Conservation (phyloP, 1,140 invertebrate genomes). For the Pteromalus puparum region DNA sequence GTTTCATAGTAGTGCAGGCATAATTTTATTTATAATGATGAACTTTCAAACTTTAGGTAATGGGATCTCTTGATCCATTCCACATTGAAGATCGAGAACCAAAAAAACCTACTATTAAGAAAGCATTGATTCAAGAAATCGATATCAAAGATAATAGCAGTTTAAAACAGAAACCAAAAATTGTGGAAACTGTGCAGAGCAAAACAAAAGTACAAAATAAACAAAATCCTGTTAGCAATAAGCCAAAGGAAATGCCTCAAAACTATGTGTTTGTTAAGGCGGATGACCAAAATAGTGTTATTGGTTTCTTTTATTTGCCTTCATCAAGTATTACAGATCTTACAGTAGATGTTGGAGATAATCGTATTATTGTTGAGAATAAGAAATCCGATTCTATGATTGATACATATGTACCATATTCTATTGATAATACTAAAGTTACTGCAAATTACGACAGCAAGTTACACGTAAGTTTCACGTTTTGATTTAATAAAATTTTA, state of each 20-base stretch:
- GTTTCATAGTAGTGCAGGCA: not conserved
- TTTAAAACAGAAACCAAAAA: constrained; percentile 59
- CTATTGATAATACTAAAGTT: constrained; percentile 77
- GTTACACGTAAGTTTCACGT: constrained; percentile 74
- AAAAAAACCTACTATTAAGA: constrained; percentile 69
- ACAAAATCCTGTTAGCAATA: not conserved
- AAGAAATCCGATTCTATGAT: constrained; percentile 77
- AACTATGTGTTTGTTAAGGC: constrained; percentile 47
- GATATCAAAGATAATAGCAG: constrained; percentile 59
- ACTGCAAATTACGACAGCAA: constrained; percentile 80
- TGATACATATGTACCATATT: constrained; percentile 82
- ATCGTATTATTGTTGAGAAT: constrained; percentile 82
- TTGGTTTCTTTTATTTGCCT: constrained; percentile 70
- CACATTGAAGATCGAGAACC: constrained; percentile 81
- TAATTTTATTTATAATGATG: constrained; percentile 8
- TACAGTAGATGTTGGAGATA: constrained; percentile 81
- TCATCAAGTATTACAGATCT: constrained; percentile 76
- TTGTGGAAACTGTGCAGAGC: constrained; percentile 63
- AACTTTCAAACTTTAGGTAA: constrained; percentile 62
- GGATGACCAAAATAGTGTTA: constrained; percentile 50
- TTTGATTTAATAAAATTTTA: constrained; percentile 30
- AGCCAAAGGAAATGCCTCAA: constrained; percentile 59
- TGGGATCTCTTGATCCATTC: constrained; percentile 85
- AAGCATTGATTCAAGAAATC: constrained; percentile 78
- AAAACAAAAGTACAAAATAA: constrained; percentile 45